A percentile compares a stretch with the other conserved stretches of the same genome.
These are phyloP conservation scores for Uropsilus gracilis DNA, from an alignment of 2,113 vertebrate genomes.

Conservation along the genomic window DNA sequence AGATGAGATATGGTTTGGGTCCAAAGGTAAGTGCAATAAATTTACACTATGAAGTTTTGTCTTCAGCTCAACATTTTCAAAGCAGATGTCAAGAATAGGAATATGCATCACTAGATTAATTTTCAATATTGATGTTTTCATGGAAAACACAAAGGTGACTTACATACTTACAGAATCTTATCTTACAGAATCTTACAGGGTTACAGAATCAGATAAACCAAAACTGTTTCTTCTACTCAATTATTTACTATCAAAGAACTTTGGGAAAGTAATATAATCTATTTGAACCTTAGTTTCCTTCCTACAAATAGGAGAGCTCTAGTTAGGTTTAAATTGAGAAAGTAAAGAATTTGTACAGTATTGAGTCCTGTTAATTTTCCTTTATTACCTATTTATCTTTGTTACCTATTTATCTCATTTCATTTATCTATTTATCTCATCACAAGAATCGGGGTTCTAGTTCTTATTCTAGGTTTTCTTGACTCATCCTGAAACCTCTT, in stretches of 20 bases:
- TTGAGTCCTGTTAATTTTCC: not conserved
- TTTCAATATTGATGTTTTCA: slow-evolving; percentile 31
- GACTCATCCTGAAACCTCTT: not conserved
- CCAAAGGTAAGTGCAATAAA: slow-evolving; percentile 63
- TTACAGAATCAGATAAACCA: not conserved
- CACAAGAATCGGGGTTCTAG: not conserved
- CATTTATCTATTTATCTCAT: no score
- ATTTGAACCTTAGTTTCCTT: not conserved
- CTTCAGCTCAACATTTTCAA: slow-evolving; percentile 70
- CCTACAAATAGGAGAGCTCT: not conserved
- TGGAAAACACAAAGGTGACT: not conserved
- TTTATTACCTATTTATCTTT: not conserved
- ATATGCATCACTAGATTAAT: slow-evolving; percentile 64
- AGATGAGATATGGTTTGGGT: slow-evolving; percentile 41
- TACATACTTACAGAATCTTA: no score
- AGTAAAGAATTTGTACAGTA: not conserved
- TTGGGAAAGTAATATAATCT: not conserved
- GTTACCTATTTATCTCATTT: no score
- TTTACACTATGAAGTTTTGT: slow-evolving; percentile 73
- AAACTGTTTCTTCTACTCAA: not conserved
- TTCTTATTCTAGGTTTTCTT: not conserved
- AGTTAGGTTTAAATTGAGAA: not conserved
- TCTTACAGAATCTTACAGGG: no score
- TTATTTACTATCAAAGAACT: not conserved
- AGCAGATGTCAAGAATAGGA: slow-evolving; percentile 74